These are phyloP conservation scores for Lepidurus packardi DNA, from an alignment of 1,140 invertebrate genomes.

Conservation along the genomic window DNA sequence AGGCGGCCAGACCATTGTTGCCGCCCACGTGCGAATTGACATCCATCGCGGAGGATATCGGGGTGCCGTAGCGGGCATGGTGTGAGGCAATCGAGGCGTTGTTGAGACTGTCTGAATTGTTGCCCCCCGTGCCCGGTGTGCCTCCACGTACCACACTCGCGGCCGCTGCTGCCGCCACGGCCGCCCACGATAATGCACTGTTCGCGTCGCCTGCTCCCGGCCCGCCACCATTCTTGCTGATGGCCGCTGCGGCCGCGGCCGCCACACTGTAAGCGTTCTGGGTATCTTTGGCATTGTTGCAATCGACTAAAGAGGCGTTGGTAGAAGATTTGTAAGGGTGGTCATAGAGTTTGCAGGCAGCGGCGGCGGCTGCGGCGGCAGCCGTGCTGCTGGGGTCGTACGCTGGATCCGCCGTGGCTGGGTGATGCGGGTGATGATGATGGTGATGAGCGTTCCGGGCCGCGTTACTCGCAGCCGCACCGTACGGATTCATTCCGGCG, in stretches of 20 bases:
- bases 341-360: constrained; percentile 67
- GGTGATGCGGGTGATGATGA: constrained; percentile 58
- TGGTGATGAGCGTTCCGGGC: constrained; percentile 65
- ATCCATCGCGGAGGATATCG: constrained; percentile 27
- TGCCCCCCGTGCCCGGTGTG: constrained; percentile 42
- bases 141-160: constrained; percentile 35
- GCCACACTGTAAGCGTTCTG: constrained; percentile 40
- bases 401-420: constrained; percentile 77
- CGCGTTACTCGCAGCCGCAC: constrained; percentile 47
- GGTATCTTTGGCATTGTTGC: constrained; percentile 37
- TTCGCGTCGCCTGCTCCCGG: constrained; percentile 53
- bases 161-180: constrained; percentile 48
- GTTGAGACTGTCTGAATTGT: constrained; percentile 36
- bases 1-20: constrained; percentile 25
- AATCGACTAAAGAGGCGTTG: constrained; percentile 37
- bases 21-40: constrained; percentile 6
- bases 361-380: constrained; percentile 69
- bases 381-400: constrained; percentile 59
- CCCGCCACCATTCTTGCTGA: constrained; percentile 59
- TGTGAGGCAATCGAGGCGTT: neutral
- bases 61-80: constrained; percentile 26
- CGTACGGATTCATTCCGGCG: constrained; percentile 40
- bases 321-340: constrained; percentile 49
- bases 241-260: constrained; percentile 44
- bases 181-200: constrained; percentile 42